Base-by-base conservation (phyloP, 2,888 invertebrate species). In the Diarsia rubi region DNA sequence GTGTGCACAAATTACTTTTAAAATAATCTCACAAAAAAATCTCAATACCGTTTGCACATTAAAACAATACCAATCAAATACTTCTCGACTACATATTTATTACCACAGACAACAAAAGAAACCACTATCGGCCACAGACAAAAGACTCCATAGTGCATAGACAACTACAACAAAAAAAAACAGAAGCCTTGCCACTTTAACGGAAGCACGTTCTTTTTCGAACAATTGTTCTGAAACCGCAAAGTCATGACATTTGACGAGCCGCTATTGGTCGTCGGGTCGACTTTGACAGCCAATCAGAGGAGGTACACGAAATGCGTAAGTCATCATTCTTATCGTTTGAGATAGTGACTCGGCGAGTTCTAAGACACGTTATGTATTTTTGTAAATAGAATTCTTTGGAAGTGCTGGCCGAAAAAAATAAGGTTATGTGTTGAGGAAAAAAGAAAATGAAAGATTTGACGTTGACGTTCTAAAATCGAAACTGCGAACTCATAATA, bases 211-310 rank as follows among this genome's bases (percentile, higher is more conserved):
- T 91, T 91, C 93, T 92, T 94, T 93, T 88, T 88, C 83, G 85
- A 84, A 91, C 95, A 95, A 95, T 95, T 94, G 95, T 95, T 93
- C 91, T 86, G 87, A 92, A 93, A 93, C 91, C 91, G 94, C 94
- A 92, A 83, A 93, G 95, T 96, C 96, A 96, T 94, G 93, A 93
- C 91, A 92, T 93, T 94, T 96, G 96, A 96, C 95, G 95, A 96
- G 94, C 95, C 84, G 88, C 93, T 91, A 96, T 96, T 96, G 96
- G 96, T 94, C 89, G 93, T 90, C 91, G 93, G 92, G 85, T 88
- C 85, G 89, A 90, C 93, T 95, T 94, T 96, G 96, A 96, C 96
- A 94, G 96, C 96, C 96, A 96, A 96, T 96, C 94, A 92, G 92
- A 89, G 92, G 88, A 89, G 90, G 90, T 92, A 91, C 94, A 93